phyloP scores from a whole-genome alignment of 2,797 vertebrate genomes.

The Oryzias sinensis region DNA sequence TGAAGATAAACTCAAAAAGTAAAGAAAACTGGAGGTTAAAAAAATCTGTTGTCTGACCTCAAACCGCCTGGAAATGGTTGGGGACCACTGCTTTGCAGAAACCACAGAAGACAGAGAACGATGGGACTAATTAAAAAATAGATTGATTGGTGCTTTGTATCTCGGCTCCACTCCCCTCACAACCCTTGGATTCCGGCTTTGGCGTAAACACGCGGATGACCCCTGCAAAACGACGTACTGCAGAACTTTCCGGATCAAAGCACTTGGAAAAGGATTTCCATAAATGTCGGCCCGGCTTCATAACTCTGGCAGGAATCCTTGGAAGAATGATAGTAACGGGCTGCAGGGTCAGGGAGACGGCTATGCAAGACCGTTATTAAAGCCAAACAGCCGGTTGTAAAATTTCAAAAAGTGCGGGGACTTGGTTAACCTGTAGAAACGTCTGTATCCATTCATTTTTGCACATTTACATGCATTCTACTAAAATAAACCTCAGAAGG shows the following conservation, averaged over 20 bases:
- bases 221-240: constrained; percentile 57
- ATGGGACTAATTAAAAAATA: background rate
- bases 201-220: constrained; percentile 62
- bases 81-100: too few relatives aligned
- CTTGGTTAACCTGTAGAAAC: background rate
- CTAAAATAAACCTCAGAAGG: background rate
- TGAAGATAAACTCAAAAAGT: too few relatives aligned
- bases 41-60: too few relatives aligned
- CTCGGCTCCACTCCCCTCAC: constrained; percentile 21
- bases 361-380: constrained; percentile 41
- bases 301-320: constrained; percentile 63
- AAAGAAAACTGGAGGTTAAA: too few relatives aligned
- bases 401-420: constrained; percentile 13
- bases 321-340: constrained; percentile 61
- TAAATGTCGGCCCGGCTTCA: constrained; percentile 62
- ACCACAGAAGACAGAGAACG: too few relatives aligned
- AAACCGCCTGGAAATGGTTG: too few relatives aligned
- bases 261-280: constrained; percentile 58
- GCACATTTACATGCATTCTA: too few relatives aligned
- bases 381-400: constrained; percentile 38
- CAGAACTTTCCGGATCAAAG: constrained; percentile 73
- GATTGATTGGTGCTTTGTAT: too few relatives aligned
- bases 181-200: constrained; percentile 60
- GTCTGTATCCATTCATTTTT: too few relatives aligned
- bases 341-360: constrained; percentile 55